These are phyloP conservation scores for Neodiprion pinetum DNA, from an alignment of 1,140 invertebrate genomes.

Conservation along the genomic window DNA sequence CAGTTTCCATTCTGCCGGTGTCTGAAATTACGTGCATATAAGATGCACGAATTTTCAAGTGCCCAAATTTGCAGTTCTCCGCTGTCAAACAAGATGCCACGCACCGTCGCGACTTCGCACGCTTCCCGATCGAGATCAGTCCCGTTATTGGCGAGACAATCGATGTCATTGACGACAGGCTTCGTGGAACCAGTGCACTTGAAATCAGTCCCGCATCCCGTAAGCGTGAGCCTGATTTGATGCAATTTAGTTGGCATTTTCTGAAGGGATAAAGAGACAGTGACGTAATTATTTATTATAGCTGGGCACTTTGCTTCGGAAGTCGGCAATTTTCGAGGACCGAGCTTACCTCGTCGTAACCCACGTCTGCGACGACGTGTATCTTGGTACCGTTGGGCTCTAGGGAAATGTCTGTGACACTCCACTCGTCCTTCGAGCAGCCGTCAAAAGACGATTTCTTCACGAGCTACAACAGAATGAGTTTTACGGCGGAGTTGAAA, in stretches of 20 bases:
- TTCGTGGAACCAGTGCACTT: slow-evolving; percentile 13
- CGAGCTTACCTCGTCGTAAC: slow-evolving; percentile 11
- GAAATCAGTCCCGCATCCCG: slow-evolving; percentile 1
- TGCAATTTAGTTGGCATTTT: slow-evolving; percentile 10
- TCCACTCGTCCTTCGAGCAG: slow-evolving; percentile 17
- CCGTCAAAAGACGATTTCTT: slow-evolving; percentile 22
- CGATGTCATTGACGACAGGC: not conserved
- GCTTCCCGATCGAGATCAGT: slow-evolving; percentile 12
- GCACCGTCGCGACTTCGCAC: slow-evolving; percentile 17
- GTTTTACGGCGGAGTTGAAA: slow-evolving; percentile 9
- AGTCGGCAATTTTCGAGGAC: not conserved
- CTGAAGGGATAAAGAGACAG: not conserved
- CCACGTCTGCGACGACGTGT: slow-evolving; percentile 16
- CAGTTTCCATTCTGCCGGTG: not conserved
- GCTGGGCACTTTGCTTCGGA: not conserved
- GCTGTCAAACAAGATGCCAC: not conserved
- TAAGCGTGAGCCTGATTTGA: slow-evolving; percentile 11
- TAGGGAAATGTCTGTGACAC: slow-evolving; percentile 19
- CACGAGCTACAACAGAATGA: slow-evolving; percentile 15
- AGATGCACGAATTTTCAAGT: not conserved
- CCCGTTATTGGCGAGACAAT: slow-evolving; percentile 7
- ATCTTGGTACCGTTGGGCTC: slow-evolving; percentile 8
- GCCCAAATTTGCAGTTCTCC: not conserved
- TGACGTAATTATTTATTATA: not conserved
- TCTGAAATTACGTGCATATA: not conserved